Conservation (phyloP, 2,888 invertebrate species). For the Anoplius nigerrimus region DNA sequence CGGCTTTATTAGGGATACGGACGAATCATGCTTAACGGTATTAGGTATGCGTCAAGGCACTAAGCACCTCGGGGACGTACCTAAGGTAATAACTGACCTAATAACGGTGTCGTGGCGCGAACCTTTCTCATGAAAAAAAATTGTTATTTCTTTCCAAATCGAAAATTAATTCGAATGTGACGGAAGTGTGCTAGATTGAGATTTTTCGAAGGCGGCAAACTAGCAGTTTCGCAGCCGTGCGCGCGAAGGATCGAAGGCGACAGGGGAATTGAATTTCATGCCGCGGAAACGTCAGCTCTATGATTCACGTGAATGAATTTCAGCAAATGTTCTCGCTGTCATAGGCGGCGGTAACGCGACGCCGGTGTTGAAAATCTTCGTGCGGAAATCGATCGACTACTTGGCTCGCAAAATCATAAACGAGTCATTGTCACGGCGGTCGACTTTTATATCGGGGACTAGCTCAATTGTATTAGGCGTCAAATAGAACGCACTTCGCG, state of each 20-base stretch:
- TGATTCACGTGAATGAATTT: conserved; percentile 50
- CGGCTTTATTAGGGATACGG: too few relatives aligned
- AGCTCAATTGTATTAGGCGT: conserved; percentile 13
- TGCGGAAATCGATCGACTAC: conserved; percentile 57
- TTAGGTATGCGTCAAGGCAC: too few relatives aligned
- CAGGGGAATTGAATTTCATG: conserved; percentile 47
- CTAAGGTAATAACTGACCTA: too few relatives aligned
- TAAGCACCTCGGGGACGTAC: too few relatives aligned
- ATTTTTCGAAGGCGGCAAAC: too few relatives aligned
- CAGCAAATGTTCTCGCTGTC: conserved; percentile 48
- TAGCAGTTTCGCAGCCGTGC: too few relatives aligned
- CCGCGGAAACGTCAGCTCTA: conserved; percentile 37
- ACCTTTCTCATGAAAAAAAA: too few relatives aligned
- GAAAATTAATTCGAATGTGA: not conserved
- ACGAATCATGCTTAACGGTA: too few relatives aligned
- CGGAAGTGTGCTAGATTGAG: not conserved
- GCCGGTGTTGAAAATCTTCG: conserved; percentile 55
- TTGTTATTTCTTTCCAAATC: too few relatives aligned
- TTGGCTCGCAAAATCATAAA: conserved; percentile 48
- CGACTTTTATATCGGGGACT: conserved; percentile 11
- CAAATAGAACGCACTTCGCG: not conserved
- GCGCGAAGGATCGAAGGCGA: conserved; percentile 15
- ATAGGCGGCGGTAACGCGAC: conserved; percentile 55
- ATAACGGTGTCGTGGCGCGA: too few relatives aligned
- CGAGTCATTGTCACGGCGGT: conserved; percentile 31